Percentiles rank a stretch among this genome's conserved stretches.
These are phyloP conservation scores for Calliphora vicina DNA, from an alignment of 1,140 invertebrate species.

Conservation along the genomic window DNA sequence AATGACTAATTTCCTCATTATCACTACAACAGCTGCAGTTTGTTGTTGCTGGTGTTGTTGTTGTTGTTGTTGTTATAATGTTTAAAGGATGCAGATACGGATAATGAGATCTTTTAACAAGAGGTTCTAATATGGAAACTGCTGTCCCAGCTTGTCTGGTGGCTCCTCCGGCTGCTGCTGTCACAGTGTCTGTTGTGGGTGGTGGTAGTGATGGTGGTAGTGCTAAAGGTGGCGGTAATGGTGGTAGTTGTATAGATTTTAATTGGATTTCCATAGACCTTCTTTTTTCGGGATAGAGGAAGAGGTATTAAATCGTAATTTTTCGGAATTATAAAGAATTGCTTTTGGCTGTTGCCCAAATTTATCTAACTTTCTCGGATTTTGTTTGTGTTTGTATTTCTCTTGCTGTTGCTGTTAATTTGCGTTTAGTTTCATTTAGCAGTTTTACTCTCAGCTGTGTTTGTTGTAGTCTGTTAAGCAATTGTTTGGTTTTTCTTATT, in stretches of 20 bases:
- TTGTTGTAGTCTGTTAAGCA: not conserved
- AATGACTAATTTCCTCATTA: constrained; percentile 45
- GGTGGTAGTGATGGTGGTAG: not conserved
- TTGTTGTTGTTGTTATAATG: not conserved
- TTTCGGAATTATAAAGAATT: not conserved
- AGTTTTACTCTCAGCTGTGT: not conserved
- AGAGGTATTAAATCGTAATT: not conserved
- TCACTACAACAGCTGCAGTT: constrained; percentile 37
- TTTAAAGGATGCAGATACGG: not conserved
- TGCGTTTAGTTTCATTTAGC: not conserved
- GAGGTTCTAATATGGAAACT: not conserved
- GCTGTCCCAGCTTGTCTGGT: not conserved
- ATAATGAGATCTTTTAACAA: not conserved
- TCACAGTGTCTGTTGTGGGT: not conserved
- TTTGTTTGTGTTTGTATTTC: not conserved
- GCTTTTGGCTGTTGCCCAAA: not conserved
- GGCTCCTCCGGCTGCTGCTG: too few species aligned
- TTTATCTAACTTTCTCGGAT: not conserved
- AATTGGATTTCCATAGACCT: constrained; percentile 43
- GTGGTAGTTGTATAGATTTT: not conserved
- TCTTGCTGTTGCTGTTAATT: not conserved
- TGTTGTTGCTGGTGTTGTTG: not conserved
- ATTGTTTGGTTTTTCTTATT: not conserved
- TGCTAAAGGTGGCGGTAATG: constrained; percentile 9
- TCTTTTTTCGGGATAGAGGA: not conserved